Base-by-base conservation (phyloP, 2,113 vertebrate species). In the Rousettus leschenaultii region DNA sequence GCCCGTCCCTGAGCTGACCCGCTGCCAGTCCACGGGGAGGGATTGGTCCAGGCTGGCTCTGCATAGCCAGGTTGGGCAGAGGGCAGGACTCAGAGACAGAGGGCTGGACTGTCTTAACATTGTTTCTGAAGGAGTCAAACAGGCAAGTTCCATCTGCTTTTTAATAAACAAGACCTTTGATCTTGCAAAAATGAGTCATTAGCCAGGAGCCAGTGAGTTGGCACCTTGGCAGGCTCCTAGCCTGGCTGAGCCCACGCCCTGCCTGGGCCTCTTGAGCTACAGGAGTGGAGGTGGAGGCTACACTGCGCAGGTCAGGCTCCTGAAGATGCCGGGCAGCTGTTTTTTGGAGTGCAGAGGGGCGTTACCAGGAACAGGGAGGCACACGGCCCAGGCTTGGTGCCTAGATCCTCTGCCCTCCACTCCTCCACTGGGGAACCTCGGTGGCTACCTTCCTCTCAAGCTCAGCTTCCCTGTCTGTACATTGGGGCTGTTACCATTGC, bases 1-100 rank as follows among this genome's bases (percentile, higher is more conserved):
- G 66, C 45, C 18, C 2, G 1, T 10, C 38, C 40, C 15, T 0
- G 5, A 30, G 57, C 51, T n/a, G 28, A 43, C n/a, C 33, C 10
- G 5, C 21, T 8, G 5, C 80, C 3, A 12, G 14, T 3, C 2
- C 7, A 0, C 14, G 0, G 19, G 43, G 35, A 0, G 0, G 22
- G 12, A 13, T 24, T n/a, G 63, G 1, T 2, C 21, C 10, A 59
- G 57, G 2, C 80, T 2, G 0, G 14, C 7, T 0, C 48, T 30
- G 51, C 28, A 16, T 24, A 63, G 35, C 66, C 0, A 3, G 7
- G 30, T 15, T 0, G 9, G 35, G 65, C 5, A 1, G 63, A 51
- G 48, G 84, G 63, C 53, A 33, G 48, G 53, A 22, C 55, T 11
- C 2, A 0, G 16, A 35, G 55, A 55, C 1, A 0, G 16, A 22